phyloP scores from a whole-genome alignment of 1,140 invertebrate species.

The Wasmannia auropunctata region DNA sequence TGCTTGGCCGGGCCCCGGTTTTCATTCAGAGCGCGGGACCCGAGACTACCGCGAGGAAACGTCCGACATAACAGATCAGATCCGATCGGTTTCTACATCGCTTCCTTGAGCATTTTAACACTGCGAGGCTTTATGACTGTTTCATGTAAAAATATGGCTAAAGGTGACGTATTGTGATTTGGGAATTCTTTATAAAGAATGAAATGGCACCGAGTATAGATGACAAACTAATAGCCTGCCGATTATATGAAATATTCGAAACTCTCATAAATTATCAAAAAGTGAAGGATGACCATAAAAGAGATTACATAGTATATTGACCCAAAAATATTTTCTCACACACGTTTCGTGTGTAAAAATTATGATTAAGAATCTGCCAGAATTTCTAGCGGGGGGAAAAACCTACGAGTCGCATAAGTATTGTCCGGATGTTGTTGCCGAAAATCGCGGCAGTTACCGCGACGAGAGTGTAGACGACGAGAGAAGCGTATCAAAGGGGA shows the following conservation, averaged over 20 bases:
- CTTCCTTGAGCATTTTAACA: conserved; percentile 3
- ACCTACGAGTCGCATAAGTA: conserved; percentile 50
- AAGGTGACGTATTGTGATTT: neutral
- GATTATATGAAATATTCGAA: neutral
- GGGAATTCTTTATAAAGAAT: neutral
- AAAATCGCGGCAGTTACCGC: conserved; percentile 30
- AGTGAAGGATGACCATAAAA: neutral
- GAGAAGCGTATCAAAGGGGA: conserved; percentile 59
- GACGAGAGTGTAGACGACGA: conserved; percentile 39
- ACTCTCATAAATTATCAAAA: neutral
- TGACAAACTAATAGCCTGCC: neutral
- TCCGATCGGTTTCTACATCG: conserved; percentile 24
- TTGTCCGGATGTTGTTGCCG: conserved; percentile 58
- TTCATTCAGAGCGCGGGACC: conserved; percentile 52
- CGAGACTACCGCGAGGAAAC: conserved; percentile 29
- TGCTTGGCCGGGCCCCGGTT: conserved; percentile 65
- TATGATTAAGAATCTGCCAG: neutral
- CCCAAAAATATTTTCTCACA: neutral
- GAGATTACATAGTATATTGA: neutral
- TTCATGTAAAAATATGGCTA: conserved; percentile 18
- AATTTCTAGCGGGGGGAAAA: neutral
- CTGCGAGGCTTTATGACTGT: conserved; percentile 18
- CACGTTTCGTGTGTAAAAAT: conserved; percentile 5
- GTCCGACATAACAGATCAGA: conserved; percentile 51
- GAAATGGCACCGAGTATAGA: neutral